Conservation (phyloP, 2,797 vertebrate genomes). For the Synanceia verrucosa region DNA sequence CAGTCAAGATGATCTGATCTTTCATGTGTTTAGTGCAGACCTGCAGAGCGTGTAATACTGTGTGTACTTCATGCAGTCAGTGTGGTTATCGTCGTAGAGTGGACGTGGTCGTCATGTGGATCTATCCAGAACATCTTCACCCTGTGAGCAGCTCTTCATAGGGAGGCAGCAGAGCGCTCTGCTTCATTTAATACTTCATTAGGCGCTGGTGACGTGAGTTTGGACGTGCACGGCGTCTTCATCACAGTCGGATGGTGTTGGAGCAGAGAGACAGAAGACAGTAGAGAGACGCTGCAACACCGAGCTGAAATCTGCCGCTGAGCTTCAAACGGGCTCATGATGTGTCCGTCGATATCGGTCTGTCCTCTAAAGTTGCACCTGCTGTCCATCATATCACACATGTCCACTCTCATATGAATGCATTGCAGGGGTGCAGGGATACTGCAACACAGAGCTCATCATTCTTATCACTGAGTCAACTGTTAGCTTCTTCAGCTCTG, state of each 20-base stretch:
- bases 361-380: background rate
- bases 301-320: no score
- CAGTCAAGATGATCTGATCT: no score
- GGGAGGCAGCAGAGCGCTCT: background rate
- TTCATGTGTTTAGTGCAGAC: no score
- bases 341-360: background rate
- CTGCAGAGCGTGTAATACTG: no score
- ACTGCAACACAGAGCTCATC: background rate
- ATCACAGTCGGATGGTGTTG: constrained; percentile 5
- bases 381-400: background rate
- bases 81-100: no score
- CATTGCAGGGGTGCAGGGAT: background rate
- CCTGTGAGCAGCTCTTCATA: constrained; percentile 2
- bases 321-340: background rate
- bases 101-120: no score
- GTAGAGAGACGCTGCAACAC: no score
- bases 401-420: background rate
- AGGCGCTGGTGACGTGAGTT: constrained; percentile 4
- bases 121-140: background rate
- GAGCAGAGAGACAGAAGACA: background rate
- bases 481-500: background rate
- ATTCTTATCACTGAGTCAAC: background rate
- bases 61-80: no score
- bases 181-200: constrained; percentile 28
- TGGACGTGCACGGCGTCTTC: constrained; percentile 7